Conservation (phyloP, 2,888 invertebrate genomes). For the Deilephila elpenor region DNA sequence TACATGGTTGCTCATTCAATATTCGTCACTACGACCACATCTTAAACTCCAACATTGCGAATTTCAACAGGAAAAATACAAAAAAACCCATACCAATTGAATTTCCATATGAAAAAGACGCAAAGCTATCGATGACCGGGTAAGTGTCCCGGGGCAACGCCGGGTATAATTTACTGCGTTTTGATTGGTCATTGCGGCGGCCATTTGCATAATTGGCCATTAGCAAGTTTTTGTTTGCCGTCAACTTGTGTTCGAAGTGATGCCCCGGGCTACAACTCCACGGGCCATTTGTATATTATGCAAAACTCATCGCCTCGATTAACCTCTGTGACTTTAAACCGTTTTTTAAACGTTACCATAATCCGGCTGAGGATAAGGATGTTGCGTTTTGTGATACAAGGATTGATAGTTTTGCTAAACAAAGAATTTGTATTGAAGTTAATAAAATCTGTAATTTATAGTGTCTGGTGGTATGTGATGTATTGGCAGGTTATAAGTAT, state of each 20-base stretch:
- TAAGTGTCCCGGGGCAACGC: slow-evolving; percentile 53
- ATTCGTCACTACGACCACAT: too few relatives aligned
- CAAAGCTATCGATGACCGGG: slow-evolving; percentile 44
- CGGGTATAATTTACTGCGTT: slow-evolving; percentile 77
- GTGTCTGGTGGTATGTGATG: too few relatives aligned
- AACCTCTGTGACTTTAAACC: slow-evolving; percentile 41
- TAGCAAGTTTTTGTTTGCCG: slow-evolving; percentile 78
- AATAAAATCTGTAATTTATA: too few relatives aligned
- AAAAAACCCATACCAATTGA: neutral
- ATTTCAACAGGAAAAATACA: too few relatives aligned
- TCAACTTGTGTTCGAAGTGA: slow-evolving; percentile 58
- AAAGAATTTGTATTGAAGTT: neutral
- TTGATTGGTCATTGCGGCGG: slow-evolving; percentile 74
- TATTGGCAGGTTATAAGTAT: too few relatives aligned
- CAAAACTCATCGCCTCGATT: slow-evolving; percentile 52
- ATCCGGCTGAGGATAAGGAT: slow-evolving; percentile 14
- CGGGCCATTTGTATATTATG: slow-evolving; percentile 60
- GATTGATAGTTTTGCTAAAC: slow-evolving; percentile 6
- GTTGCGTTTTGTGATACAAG: slow-evolving; percentile 19
- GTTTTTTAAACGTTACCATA: slow-evolving; percentile 39
- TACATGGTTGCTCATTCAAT: too few relatives aligned
- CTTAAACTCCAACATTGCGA: too few relatives aligned
- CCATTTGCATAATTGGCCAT: slow-evolving; percentile 79
- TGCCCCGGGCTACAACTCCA: slow-evolving; percentile 51
- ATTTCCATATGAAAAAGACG: slow-evolving; percentile 15